phyloP scores from a whole-genome alignment of 2,888 invertebrate genomes.

The Cartodere bifasciata region DNA sequence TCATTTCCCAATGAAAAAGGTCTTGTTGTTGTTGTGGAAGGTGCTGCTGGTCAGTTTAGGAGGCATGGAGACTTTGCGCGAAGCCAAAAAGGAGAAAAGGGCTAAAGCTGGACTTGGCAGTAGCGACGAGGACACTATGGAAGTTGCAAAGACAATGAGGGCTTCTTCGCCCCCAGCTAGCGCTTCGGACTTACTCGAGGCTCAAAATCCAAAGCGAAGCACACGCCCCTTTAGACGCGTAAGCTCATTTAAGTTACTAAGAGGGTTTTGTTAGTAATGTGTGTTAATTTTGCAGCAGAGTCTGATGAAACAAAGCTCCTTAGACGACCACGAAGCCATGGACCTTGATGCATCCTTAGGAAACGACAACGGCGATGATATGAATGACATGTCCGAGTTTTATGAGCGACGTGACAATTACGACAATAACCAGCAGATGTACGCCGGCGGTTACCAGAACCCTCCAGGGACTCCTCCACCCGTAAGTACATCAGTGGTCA shows the following conservation, averaged over 20 bases:
- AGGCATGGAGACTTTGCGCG: constrained; percentile 72
- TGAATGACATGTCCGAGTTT: constrained; percentile 38
- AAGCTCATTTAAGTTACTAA: constrained; percentile 16
- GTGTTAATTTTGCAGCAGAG: constrained; percentile 5
- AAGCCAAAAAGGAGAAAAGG: constrained; percentile 60
- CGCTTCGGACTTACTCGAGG: constrained; percentile 78
- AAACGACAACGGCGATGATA: constrained; percentile 47
- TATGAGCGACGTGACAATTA: constrained; percentile 38
- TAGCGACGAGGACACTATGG: constrained; percentile 83
- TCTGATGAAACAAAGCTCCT: constrained; percentile 81
- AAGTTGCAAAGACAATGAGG: constrained; percentile 87
- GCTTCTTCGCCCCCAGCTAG: constrained; percentile 91
- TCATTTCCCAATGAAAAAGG: constrained; percentile 98
- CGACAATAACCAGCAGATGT: constrained; percentile 26
- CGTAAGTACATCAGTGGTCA: constrained; percentile 15
- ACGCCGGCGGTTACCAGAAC: constrained; percentile 27
- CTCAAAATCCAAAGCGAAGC: constrained; percentile 66
- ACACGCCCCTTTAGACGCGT: constrained; percentile 57
- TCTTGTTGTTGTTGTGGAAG: constrained; percentile 91
- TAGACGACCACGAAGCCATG: constrained; percentile 70
- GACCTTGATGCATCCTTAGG: constrained; percentile 54
- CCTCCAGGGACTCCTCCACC: constrained; percentile 20
- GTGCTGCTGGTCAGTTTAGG: constrained; percentile 83
- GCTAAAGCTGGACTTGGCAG: constrained; percentile 58
- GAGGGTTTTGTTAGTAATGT: neutral